These are phyloP conservation scores for Aurelia sp. DNA, from an alignment of 30 jellyfish, hydroid and myxozoan genomes.

Conservation along the genomic window DNA sequence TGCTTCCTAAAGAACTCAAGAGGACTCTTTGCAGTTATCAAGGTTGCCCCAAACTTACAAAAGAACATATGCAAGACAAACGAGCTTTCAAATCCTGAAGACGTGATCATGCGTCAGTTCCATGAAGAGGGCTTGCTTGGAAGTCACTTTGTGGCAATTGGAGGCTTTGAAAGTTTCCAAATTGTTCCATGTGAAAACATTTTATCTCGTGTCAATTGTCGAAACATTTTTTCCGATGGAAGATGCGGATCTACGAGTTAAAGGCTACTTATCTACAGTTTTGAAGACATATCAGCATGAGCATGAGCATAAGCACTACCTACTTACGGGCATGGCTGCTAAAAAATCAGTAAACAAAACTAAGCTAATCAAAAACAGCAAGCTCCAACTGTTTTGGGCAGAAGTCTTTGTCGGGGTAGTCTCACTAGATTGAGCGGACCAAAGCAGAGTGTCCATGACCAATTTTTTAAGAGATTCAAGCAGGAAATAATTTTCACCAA, in stretches of 20 bases:
- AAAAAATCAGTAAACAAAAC: no score
- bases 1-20: slow-evolving; percentile 12
- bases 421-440: no score
- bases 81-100: slow-evolving; percentile 21
- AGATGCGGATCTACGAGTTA: neutral
- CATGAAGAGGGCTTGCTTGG: slow-evolving; percentile 9
- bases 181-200: slow-evolving; percentile 10
- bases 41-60: neutral
- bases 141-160: slow-evolving; percentile 12
- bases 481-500: no score
- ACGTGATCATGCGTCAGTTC: slow-evolving; percentile 10
- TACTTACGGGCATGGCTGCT: no score
- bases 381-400: no score
- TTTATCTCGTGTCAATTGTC: slow-evolving; percentile 4
- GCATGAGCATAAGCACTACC: no score
- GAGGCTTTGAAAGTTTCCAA: neutral
- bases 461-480: no score
- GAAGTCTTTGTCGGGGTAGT: no score
- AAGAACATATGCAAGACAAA: slow-evolving; percentile 1
- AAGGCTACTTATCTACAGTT: neutral
- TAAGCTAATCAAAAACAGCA: no score
- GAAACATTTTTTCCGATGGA: neutral
- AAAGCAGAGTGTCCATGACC: no score
- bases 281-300: slow-evolving; percentile 28
- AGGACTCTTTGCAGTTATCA: slow-evolving; percentile 19